Base-by-base conservation (phyloP, 1,140 invertebrate species). In the Trichogramma pretiosum region DNA sequence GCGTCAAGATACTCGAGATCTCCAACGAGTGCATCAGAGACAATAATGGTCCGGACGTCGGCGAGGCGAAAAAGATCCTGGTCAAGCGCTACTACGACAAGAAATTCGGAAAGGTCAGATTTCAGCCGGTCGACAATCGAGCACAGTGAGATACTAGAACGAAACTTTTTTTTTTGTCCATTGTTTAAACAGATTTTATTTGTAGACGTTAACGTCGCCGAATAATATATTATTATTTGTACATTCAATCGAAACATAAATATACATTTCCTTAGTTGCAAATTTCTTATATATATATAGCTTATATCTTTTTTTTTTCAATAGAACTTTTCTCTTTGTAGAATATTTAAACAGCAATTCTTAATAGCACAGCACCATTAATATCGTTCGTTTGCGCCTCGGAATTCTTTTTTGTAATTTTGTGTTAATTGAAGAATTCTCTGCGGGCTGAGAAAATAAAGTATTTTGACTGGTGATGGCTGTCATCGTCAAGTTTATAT, bases 101-200 rank as follows among this genome's bases (percentile, higher is more conserved):
- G n/a, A n/a, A n/a, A n/a, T n/a, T n/a, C n/a, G n/a, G n/a, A n/a
- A n/a, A n/a, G n/a, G n/a, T n/a, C n/a, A n/a, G n/a, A n/a, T n/a
- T n/a, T n/a, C n/a, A n/a, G n/a, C n/a, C n/a, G n/a, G n/a, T n/a
- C n/a, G n/a, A n/a, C n/a, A n/a, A n/a, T n/a, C n/a, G n/a, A n/a
- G n/a, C n/a, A n/a, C n/a, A n/a, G n/a, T n/a, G n/a, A n/a, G n/a
- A n/a, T n/a, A n/a, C n/a, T n/a, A n/a, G n/a, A n/a, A n/a, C n/a
- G n/a, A n/a, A n/a, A n/a, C n/a, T n/a, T n/a, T n/a, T n/a, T n/a
- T n/a, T n/a, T n/a, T n/a, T n/a, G n/a, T n/a, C n/a, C n/a, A n/a
- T n/a, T 40, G 41, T 46, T 50, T 45, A 50, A 50, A 49, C 44
- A 49, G 41, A 49, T 49, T 49, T n/a, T 49, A 44, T 49, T 49